phyloP scores from a whole-genome alignment of 2,113 vertebrate genomes.

The Mus spicilegus region DNA sequence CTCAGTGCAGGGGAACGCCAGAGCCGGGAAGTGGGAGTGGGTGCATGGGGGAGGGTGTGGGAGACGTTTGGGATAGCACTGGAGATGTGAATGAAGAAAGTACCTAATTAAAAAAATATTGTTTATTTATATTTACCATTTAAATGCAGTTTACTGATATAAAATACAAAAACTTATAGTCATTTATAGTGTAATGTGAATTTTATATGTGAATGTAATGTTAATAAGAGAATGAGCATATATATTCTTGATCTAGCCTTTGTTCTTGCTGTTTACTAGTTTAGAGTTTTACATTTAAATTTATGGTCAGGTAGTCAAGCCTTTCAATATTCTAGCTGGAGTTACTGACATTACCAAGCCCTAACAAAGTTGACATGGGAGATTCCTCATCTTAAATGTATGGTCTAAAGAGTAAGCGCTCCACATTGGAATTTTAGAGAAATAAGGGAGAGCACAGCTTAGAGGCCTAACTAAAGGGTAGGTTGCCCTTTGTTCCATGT shows the following conservation, averaged over 20 bases:
- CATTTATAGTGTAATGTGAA: neutral
- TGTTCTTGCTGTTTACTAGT: neutral
- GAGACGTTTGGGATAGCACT: no score
- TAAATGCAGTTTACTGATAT: neutral
- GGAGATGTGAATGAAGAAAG: no score
- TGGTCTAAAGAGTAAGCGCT: neutral
- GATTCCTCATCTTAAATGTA: neutral
- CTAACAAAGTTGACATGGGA: neutral
- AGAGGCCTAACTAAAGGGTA: neutral
- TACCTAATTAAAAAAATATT: no score
- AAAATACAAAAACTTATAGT: neutral
- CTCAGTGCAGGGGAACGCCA: no score
- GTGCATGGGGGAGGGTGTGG: no score
- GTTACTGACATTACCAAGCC: neutral
- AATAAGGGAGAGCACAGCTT: neutral
- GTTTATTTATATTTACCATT: neutral
- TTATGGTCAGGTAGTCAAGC: neutral
- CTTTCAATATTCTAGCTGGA: neutral
- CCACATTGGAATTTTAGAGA: conserved; percentile 31
- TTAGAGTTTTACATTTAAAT: neutral
- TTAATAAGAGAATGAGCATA: neutral
- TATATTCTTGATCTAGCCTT: neutral
- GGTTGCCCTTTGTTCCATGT: neutral
- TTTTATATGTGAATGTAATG: neutral
- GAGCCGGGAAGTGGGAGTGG: no score